These are phyloP conservation scores for Oreortyx pictus DNA, from an alignment of 2,797 vertebrate species.

Conservation along the genomic window DNA sequence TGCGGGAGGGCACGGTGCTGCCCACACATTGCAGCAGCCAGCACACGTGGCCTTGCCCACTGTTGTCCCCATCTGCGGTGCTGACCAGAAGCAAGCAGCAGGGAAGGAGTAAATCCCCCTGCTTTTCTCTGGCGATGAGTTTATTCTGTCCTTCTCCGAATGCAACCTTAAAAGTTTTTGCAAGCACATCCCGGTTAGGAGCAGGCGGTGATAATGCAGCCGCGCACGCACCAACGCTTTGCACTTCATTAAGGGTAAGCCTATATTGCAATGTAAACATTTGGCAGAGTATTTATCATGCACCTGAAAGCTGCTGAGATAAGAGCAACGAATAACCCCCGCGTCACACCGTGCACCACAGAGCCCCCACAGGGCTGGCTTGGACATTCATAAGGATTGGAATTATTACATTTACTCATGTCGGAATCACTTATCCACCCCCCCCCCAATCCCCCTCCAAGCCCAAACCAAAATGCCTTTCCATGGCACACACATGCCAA, in stretches of 20 bases:
- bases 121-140: background rate
- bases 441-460: background rate
- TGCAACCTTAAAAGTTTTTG: background rate
- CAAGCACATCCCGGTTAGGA: background rate
- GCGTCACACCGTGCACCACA: background rate
- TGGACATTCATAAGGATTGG: background rate
- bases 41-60: background rate
- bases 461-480: background rate
- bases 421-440: background rate
- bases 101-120: background rate
- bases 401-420: background rate
- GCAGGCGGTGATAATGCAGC: background rate
- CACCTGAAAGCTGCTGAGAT: background rate
- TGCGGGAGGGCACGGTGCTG: background rate
- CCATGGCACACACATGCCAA: background rate
- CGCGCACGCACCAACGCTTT: background rate
- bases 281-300: background rate
- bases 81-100: background rate
- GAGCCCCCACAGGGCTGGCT: background rate
- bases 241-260: background rate
- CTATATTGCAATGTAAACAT: background rate
- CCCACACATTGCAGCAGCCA: background rate
- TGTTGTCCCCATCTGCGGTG: background rate
- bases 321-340: background rate
- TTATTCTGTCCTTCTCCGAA: background rate